Base-by-base conservation (phyloP, 2,113 vertebrate species). In the Stomatorhinus ivindoensis region DNA sequence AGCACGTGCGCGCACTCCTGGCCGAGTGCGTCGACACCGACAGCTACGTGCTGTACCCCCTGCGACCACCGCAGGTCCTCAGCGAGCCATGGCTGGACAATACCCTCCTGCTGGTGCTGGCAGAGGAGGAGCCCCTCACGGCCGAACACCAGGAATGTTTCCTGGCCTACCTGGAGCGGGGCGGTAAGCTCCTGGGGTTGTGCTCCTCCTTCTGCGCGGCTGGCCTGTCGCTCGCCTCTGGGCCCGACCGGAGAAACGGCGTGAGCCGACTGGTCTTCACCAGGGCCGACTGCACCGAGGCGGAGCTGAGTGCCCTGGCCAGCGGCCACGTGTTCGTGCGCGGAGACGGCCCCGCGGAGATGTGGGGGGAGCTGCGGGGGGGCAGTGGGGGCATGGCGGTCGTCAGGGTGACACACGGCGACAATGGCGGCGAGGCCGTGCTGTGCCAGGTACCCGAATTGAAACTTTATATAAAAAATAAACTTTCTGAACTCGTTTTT, bases 81-180 rank as follows among this genome's bases (percentile, higher is more conserved):
- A 94, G 89, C 0, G 97, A 96, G n/a, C 98, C 98, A 0, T 99
- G 98, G 98, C 0, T 92, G 4, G 97, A 99, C 82, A 98, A 95
- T 90, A 93, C 96, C 2, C 73, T 95, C 88, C 94, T 99, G 6
- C 88, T 99, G 93, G 94, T 99, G 1, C 88, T 99, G 15, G 97
- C 96, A 46, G 93, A 95, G 0, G 88, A 94, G 3, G 91, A 96
- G 8, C 46, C 94, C 0, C 80, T 99, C 42, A 91, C 94, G 0
- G 91, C 96, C 0, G 92, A 92, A 15, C 91, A 95, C 69, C 93
- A 95, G 86, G 92, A 93, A 46, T 93, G 94, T 0, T 97, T 99
- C 69, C 91, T 96, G 89, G 94, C 91, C 7, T 99, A 97, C 92
- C 93, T 99, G 6, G 93, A 94, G 87, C 94, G 88, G 89, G 98